phyloP scores from a whole-genome alignment of 2,113 vertebrate genomes.

The Gasterosteus aculeatus region DNA sequence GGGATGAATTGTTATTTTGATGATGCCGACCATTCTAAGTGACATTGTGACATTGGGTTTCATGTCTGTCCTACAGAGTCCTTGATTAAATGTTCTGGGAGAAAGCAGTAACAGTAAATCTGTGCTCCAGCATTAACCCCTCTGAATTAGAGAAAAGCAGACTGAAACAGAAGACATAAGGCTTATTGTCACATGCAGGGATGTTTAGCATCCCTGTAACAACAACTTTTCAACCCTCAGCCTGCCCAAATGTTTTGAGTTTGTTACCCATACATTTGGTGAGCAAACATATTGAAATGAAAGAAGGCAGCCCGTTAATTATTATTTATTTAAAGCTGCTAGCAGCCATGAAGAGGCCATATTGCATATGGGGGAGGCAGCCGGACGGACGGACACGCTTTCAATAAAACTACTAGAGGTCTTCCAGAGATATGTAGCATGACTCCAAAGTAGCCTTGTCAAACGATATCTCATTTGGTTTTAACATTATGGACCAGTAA shows the following conservation, averaged over 20 bases:
- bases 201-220: conserved; percentile 64
- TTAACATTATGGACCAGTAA: no score
- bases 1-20: conserved; percentile 58
- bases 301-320: conserved; percentile 4
- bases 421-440: no score
- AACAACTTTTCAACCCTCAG: conserved; percentile 61
- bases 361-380: no score
- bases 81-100: conserved; percentile 69
- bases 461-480: no score
- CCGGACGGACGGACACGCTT: no score
- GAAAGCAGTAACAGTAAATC: conserved; percentile 63
- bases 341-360: no score
- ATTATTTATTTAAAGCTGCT: no score
- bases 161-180: conserved; percentile 45
- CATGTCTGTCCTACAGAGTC: conserved; percentile 67
- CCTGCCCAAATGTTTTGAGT: conserved; percentile 48
- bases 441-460: no score
- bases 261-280: conserved; percentile 42
- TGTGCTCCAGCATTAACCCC: conserved; percentile 60
- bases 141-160: conserved; percentile 43
- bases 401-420: no score
- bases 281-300: conserved; percentile 56
- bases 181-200: conserved; percentile 59
- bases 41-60: conserved; percentile 36
- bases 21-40: conserved; percentile 44